Evolutionary conservation across 2,888 invertebrate species (phyloP).

Genomic region (Microchrysa polita): DNA sequence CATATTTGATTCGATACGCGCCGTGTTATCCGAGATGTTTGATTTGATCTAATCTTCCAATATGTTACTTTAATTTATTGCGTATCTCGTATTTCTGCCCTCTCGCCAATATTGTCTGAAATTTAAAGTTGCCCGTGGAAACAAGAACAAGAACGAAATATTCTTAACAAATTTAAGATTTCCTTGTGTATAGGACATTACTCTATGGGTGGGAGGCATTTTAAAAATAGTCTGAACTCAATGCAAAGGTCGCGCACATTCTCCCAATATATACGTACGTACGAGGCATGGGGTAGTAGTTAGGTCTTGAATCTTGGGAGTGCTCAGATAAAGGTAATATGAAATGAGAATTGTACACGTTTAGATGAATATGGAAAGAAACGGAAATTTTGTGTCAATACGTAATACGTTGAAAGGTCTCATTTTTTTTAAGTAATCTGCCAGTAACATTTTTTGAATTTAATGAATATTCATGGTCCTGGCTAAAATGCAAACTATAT

Average conservation of each 20-base stretch:
- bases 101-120: background rate
- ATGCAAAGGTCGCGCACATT: constrained; percentile 35
- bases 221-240: constrained; percentile 39
- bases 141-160: constrained; percentile 8
- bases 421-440: too few species aligned
- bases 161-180: constrained; percentile 5
- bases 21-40: background rate
- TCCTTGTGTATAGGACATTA: constrained; percentile 28
- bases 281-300: background rate
- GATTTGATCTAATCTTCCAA: background rate
- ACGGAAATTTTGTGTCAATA: too few species aligned
- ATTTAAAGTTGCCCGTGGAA: constrained; percentile 42
- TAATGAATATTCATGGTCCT: too few species aligned
- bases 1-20: constrained; percentile 25
- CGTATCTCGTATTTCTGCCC: background rate
- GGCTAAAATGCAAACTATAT: too few species aligned
- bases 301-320: background rate
- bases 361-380: constrained; percentile 12
- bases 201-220: constrained; percentile 10
- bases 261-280: too few species aligned
- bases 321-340: background rate
- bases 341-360: background rate
- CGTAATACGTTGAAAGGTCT: too few species aligned
- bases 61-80: constrained; percentile 13
- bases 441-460: too few species aligned